Percentiles rank a stretch among this genome's conserved stretches.
Evolutionary conservation across 2,888 invertebrate species (phyloP).

Genomic region (Rhagonycha lutea): DNA sequence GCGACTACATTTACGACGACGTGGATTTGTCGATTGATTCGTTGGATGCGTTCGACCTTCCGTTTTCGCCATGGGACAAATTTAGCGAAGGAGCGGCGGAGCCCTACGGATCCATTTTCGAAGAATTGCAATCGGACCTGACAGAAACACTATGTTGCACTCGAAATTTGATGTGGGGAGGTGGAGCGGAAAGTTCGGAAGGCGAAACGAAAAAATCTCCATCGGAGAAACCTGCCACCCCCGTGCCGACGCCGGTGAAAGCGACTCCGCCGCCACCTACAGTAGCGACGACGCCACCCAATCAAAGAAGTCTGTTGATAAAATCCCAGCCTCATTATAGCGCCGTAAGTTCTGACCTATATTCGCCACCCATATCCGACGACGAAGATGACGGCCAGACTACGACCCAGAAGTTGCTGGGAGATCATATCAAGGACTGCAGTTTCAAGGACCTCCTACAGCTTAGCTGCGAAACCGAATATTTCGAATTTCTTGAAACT

Average conservation of each 20-base stretch:
- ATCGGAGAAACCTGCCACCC: background rate
- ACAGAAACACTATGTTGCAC: background rate
- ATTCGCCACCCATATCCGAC: conserved; percentile 53
- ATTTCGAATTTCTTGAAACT: background rate
- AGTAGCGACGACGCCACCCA: conserved; percentile 24
- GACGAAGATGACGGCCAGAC: conserved; percentile 47
- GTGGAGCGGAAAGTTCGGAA: background rate
- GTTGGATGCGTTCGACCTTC: too few relatives aligned
- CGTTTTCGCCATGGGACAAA: background rate
- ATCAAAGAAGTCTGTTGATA: conserved; percentile 50
- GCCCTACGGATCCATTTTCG: background rate
- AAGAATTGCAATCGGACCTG: background rate
- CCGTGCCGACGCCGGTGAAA: background rate
- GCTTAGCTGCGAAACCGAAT: too few relatives aligned
- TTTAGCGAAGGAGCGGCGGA: background rate
- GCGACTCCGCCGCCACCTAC: background rate
- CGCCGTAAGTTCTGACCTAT: conserved; percentile 20
- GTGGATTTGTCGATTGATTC: background rate
- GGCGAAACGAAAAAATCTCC: background rate
- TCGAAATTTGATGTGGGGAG: background rate
- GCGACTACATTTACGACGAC: background rate
- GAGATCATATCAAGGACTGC: conserved; percentile 43
- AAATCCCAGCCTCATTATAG: conserved; percentile 25
- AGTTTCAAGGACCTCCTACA: too few relatives aligned
- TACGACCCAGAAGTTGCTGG: conserved; percentile 41